These are phyloP conservation scores for Atherinosoma microstoma DNA, from an alignment of 2,797 vertebrate genomes.

Conservation along the genomic window DNA sequence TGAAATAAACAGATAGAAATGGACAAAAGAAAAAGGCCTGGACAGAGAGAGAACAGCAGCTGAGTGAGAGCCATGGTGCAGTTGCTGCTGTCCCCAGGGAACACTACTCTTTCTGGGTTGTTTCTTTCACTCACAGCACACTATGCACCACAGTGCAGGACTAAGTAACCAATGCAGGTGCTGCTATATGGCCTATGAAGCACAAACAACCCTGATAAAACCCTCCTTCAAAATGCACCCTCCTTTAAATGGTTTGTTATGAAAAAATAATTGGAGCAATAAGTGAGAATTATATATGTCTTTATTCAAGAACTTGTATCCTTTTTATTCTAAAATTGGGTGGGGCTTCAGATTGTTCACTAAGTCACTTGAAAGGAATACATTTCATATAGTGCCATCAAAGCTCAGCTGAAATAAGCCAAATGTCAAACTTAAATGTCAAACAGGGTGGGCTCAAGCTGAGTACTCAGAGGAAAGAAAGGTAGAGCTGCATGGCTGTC, in stretches of 20 bases:
- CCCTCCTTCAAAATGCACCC: neutral
- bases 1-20: conserved; percentile 18
- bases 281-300: neutral
- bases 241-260: neutral
- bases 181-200: conserved; percentile 1
- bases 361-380: conserved; percentile 28
- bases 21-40: conserved; percentile 2
- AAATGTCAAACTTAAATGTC: conserved; percentile 73
- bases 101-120: conserved; percentile 68
- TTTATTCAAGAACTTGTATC: neutral
- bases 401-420: conserved; percentile 55
- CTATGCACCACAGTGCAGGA: conserved; percentile 51
- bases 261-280: neutral
- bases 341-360: conserved; percentile 8
- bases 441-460: conserved; percentile 55
- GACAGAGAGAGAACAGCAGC: conserved; percentile 26
- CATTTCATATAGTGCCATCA: conserved; percentile 36
- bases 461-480: conserved; percentile 43
- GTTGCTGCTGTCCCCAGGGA: conserved; percentile 73
- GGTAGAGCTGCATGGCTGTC: conserved; percentile 35
- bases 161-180: conserved; percentile 40
- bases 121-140: conserved; percentile 59
- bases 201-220: neutral
- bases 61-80: conserved; percentile 47
- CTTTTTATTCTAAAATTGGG: conserved; percentile 26